Evolutionary conservation across 2,113 vertebrate species (phyloP), one percentile per base, ranked within the genome.

Genomic region (Anguilla rostrata): DNA sequence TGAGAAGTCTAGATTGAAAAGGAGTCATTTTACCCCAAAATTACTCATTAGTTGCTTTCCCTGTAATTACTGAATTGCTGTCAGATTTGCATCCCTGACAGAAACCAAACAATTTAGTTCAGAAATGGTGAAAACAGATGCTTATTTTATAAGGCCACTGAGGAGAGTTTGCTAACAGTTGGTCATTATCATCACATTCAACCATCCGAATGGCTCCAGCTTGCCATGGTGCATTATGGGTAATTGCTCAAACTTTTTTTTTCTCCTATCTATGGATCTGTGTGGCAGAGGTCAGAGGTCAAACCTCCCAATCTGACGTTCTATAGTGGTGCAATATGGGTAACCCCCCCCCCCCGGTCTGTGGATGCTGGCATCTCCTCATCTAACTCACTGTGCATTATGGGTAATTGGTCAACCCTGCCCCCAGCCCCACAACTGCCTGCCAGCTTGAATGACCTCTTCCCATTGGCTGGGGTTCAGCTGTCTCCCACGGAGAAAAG

Each of bases 141-240:
- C 49, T 53, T 53, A 12, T 11, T 53, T 53, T 11, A 53, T 34
- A 34, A 78, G 34, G n/a, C 14, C 34, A 5, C n/a, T 78, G 5
- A 29, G 29, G n/a, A 29, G n/a, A 34, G 75, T 78, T 34, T 39
- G 75, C n/a, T 29, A 78, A 78, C 75, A 78, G 34, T 14, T 12
- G 75, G 34, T 16, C 75, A 78, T 78, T 78, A 34, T 39, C 75
- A 29, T n/a, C 75, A 39, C 39, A 26, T 66, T 66, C 60, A 66
- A 66, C 20, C 60, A 66, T 26, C 22, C 22, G 18, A 66, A 26
- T 66, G 18, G 60, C 92, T 92, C 93, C 92, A 91, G 92, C 89
- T 91, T 91, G 91, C 92, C 89, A 87, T 93, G 90, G 56, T 92
- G 94, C 91, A 94, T 90, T 92, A 91, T 94, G 94, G 94, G 94